These are phyloP conservation scores for Eumerus sabulonum DNA, from an alignment of 2,888 invertebrate species.

Conservation along the genomic window DNA sequence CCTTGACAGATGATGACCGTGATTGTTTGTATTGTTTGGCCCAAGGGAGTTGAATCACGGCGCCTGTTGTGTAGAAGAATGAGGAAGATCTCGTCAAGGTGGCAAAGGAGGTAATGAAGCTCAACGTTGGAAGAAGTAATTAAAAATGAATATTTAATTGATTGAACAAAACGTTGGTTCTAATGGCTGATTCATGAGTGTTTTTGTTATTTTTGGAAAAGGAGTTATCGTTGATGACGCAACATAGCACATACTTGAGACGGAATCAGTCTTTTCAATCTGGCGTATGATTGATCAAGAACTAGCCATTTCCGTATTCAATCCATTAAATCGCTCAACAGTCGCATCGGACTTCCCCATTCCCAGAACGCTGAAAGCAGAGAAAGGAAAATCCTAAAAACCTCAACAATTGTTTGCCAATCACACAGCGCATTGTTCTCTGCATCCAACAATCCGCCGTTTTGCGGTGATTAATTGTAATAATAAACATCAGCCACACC, in stretches of 20 bases:
- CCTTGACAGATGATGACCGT: constrained; percentile 19
- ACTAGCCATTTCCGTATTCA: no score
- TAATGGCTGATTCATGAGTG: neutral
- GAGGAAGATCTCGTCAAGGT: neutral
- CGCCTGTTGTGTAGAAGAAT: neutral
- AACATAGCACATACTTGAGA: no score
- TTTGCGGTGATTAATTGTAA: constrained; percentile 25
- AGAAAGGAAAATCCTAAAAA: no score
- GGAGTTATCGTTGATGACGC: no score
- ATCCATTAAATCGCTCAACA: constrained; percentile 5
- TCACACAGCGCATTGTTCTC: neutral
- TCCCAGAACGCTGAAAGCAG: no score
- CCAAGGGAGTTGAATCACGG: neutral
- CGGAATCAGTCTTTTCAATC: no score
- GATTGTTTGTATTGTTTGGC: constrained; percentile 3
- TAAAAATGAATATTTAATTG: neutral
- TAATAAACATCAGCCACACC: neutral
- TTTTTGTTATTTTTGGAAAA: no score
- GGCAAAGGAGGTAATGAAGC: neutral
- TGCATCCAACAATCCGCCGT: neutral
- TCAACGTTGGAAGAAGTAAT: neutral
- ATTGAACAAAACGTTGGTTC: neutral
- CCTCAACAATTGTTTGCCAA: neutral
- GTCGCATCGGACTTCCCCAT: no score
- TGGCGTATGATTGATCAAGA: no score